Conservation (phyloP, 2,888 invertebrate genomes). For the Globia sparganii region DNA sequence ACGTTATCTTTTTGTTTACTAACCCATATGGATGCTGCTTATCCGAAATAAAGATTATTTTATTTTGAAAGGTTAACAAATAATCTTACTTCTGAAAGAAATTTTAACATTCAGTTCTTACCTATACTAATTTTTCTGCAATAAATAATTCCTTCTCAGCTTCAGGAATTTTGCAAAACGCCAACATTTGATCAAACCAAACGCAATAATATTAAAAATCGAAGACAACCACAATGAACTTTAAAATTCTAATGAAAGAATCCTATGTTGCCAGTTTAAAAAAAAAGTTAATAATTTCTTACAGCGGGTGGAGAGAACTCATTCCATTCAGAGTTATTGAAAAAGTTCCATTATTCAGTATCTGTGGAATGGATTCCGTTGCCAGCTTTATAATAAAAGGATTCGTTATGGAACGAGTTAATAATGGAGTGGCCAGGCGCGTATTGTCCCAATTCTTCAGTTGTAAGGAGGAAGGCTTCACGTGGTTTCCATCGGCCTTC, state of each 20-base stretch:
- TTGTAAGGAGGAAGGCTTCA: conserved; percentile 10
- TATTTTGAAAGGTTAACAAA: too few species aligned
- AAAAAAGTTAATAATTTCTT: conserved; percentile 71
- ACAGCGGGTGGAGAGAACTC: conserved; percentile 66
- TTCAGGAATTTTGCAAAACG: not conserved
- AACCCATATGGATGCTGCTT: too few species aligned
- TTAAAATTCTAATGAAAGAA: conserved; percentile 74
- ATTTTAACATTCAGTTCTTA: not conserved
- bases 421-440: conserved; percentile 60
- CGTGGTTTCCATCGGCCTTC: not conserved
- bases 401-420: conserved; percentile 65
- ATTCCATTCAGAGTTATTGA: conserved; percentile 80
- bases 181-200: conserved; percentile 10
- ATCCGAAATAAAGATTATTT: too few species aligned
- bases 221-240: conserved; percentile 65
- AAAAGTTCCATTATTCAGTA: conserved; percentile 79
- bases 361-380: conserved; percentile 61
- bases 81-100: too few species aligned
- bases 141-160: not conserved
- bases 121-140: not conserved
- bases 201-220: conserved; percentile 48
- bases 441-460: conserved; percentile 59
- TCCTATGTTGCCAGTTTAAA: conserved; percentile 56
- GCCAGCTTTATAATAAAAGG: conserved; percentile 58
- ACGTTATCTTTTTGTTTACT: too few species aligned